Base-by-base conservation (phyloP, 2,888 invertebrate species). In the Calameuta filiformis region DNA sequence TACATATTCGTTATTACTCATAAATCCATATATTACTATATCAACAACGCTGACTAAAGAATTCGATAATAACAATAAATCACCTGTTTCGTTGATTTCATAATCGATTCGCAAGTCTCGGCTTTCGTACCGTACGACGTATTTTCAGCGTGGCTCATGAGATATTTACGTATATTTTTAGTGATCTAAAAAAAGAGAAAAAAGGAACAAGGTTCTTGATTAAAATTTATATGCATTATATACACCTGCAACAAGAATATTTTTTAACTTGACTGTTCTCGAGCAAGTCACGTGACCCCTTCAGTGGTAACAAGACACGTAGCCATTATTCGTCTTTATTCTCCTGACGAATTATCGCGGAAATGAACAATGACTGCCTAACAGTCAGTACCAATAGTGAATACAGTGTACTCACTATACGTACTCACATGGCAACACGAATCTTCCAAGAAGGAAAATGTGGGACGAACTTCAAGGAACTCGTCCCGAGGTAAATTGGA, bases 121-220 rank as follows among this genome's bases (percentile, higher is more conserved):
- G 75, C 69, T 76, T 80, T 83, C 77, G 79, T 83, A n/a, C 83
- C 84, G 23, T 23, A 74, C 35, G n/a, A 76, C 12, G 82, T 75
- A 40, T 79, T 75, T 74, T 79, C 76, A 69, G 74, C 75, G 68
- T 31, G 73, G 75, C 30, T 73, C 35, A 23, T 23, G 73, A 90
- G 83, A 75, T 85, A 87, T 75, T 84, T 82, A 76, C 87, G 89
- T 73, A 91, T 85, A 69, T 88, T 87, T 80, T 84, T 89, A 23
- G 88, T 86, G 11, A 91, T 83, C 90, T 90, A 79, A 33, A 71
- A 78, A 75, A 81, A 77, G 35, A 33, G 11, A 73, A 68, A 15
- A 35, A 74, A 71, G 40, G 6, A 23, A 6, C 1, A 23, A 56
- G 23, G 40, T 23, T 23, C 2, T 6, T 0, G 12, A 23, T 0